Base-by-base conservation (phyloP, 1,140 invertebrate species). In the Agrypnia vestita region DNA sequence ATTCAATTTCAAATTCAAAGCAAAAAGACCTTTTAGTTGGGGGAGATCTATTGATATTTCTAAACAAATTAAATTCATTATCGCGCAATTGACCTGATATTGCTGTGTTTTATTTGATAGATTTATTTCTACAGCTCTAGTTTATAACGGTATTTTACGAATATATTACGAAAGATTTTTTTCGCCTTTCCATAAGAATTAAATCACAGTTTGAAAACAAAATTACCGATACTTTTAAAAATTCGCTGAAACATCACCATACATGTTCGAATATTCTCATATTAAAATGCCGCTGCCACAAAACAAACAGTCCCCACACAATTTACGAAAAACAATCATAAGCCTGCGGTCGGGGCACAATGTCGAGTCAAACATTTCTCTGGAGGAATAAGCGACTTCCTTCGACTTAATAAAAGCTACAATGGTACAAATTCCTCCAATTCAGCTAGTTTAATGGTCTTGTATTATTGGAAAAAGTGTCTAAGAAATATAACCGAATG, bases 391-490 rank as follows among this genome's bases (percentile, higher is more conserved):
- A 75, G 71, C 76, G 79, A 79, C 71, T 79, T 76, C 76, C 71
- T 25, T 61, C 19, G 51, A 81, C 76, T 81, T 81, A 81, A 81
- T 81, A 81, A 81, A 78, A 61, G 76, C 76, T 69, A 75, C 76
- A 78, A 75, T 55, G 47, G 76, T 75, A 81, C 77, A 81, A 78
- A 75, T 78, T 73, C 71, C 72, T 78, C 61, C 71, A 55, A 78
- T 78, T 55, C 71, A 25, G 51, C 56, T 13, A 13, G 51, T 74
- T 78, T 67, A 81, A 81, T 78, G 80, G 71, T 49, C 80, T 69
- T 64, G 47, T 53, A 46, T 56, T 71, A 78, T 71, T 47, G 76
- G 64, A 53, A 78, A 78, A 78, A 78, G 46, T 78, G 35, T 53
- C 49, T 55, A 35, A 56, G 61, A 78, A 71, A 71, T 53, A 71